A percentile compares a stretch with the other conserved stretches of the same genome.
phyloP scores from a whole-genome alignment of 2,113 vertebrate genomes.

The Dicerorhinus sumatrensis region DNA sequence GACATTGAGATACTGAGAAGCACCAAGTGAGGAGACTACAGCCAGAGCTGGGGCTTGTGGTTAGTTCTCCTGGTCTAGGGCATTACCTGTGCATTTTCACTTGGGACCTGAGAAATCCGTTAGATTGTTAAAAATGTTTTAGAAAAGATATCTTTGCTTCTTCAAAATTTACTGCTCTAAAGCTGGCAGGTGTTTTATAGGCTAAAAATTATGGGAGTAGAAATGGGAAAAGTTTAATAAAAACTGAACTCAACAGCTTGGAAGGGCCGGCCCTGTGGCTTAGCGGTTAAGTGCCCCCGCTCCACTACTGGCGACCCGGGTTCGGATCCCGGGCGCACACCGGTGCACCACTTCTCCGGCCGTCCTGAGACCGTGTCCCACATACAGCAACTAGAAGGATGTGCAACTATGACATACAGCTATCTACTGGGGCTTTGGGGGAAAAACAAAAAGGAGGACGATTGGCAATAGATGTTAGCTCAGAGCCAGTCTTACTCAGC shows the following conservation, averaged over 20 bases:
- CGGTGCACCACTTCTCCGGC: too few relatives aligned
- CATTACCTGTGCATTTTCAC: constrained; percentile 20
- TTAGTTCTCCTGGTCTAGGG: background rate
- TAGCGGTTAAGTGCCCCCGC: too few relatives aligned
- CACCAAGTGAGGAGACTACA: background rate
- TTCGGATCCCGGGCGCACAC: too few relatives aligned
- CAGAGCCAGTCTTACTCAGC: too few relatives aligned
- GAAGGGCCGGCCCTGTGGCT: too few relatives aligned
- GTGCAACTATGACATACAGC: too few relatives aligned
- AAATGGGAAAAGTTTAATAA: constrained; percentile 19
- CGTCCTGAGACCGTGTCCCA: too few relatives aligned
- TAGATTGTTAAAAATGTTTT: constrained; percentile 49
- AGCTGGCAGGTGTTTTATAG: constrained; percentile 25
- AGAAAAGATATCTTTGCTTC: background rate
- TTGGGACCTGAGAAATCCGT: background rate
- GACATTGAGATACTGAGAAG: constrained; percentile 1
- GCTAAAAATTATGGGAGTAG: background rate
- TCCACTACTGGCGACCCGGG: too few relatives aligned
- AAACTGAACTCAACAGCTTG: constrained; percentile 26
- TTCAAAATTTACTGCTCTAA: constrained; percentile 1
- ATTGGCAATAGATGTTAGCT: too few relatives aligned
- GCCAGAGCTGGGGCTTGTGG: background rate
- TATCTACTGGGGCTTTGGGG: too few relatives aligned
- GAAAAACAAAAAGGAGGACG: too few relatives aligned
- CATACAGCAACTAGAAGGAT: too few relatives aligned